Conservation (phyloP, 2,797 vertebrate genomes). For the Botia kubotai region DNA sequence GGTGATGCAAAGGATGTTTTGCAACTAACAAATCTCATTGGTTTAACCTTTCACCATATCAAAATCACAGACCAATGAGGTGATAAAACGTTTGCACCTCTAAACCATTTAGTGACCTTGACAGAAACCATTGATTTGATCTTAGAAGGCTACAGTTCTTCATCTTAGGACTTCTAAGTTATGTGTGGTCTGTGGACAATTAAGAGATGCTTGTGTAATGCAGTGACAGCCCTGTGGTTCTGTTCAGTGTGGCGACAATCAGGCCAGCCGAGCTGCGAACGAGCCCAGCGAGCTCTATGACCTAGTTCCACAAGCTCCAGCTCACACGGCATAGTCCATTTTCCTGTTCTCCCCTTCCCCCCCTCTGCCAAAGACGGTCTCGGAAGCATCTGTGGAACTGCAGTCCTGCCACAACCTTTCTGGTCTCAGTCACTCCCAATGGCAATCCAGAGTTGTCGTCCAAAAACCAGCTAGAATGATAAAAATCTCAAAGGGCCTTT, state of each 20-base stretch:
- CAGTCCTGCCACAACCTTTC: neutral
- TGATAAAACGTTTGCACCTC: neutral
- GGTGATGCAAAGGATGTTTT: neutral
- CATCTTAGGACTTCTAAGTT: neutral
- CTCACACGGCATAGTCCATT: constrained; percentile 31
- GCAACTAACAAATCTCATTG: neutral
- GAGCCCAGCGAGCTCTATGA: constrained; percentile 45
- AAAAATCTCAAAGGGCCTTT: neutral
- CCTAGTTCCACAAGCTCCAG: constrained; percentile 46
- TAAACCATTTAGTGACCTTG: neutral
- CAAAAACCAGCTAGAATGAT: neutral
- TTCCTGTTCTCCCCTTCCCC: constrained; percentile 35
- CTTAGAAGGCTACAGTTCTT: neutral
- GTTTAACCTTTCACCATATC: neutral
- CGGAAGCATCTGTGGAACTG: constrained; percentile 43
- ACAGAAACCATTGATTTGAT: neutral
- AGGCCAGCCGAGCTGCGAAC: constrained; percentile 42
- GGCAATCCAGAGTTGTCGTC: constrained; percentile 8
- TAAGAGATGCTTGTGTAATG: constrained; percentile 10
- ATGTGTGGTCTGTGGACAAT: neutral
- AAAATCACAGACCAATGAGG: neutral
- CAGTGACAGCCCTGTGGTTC: constrained; percentile 15
- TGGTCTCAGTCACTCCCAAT: constrained; percentile 3
- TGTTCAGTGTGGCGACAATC: constrained; percentile 40
- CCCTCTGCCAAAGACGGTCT: constrained; percentile 34